Evolutionary conservation across 1,140 invertebrate species (phyloP), one percentile per base, ranked within the genome.

Genomic region (Tetramorium parvispinum): DNA sequence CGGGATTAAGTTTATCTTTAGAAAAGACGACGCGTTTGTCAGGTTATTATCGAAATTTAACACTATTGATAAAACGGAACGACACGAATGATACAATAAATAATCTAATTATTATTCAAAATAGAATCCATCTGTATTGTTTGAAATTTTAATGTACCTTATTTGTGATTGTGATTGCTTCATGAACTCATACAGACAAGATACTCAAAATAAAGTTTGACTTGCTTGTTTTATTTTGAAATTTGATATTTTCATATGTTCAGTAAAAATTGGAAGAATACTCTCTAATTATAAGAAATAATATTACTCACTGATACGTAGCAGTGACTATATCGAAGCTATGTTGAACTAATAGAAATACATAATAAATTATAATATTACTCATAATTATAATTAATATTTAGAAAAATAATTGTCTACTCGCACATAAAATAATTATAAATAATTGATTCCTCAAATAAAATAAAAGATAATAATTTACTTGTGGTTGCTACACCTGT

Each of bases 1-100:
- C 37, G 40, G 79, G 71, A 83, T 83, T 75, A 73, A 75, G 68
- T 83, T 83, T 83, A 83, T 75, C 68, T 83, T 83, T 43, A 46
- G 79, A 83, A 59, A 83, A 59, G 68, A 70, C 53, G 68, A 46
- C 53, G 27, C 66, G 40, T 73, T 82, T 73, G 53, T 49, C 68
- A 43, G 53, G 2, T 18, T 75, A 59, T 75, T 59, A 75, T 82
- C 66, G 43, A 73, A 59, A 82, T 61, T 83, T 83, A 3, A 43
- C 32, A 37, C 59, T 57, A 43, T 32, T 59, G 61, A 40, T 40
- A 18, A 43, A 82, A 46, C 40, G 24, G 5, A 13, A 10, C 13
- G n/a, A 0, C 5, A 55, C n/a, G 21, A 27, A 24, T 40, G 18
- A 57, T 27, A 27, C 32, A 51, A 51, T 37, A 11, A 55, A n/a